Evolutionary conservation across 2,797 vertebrate species (phyloP).

Genomic region (Coregonus ussuriensis): DNA sequence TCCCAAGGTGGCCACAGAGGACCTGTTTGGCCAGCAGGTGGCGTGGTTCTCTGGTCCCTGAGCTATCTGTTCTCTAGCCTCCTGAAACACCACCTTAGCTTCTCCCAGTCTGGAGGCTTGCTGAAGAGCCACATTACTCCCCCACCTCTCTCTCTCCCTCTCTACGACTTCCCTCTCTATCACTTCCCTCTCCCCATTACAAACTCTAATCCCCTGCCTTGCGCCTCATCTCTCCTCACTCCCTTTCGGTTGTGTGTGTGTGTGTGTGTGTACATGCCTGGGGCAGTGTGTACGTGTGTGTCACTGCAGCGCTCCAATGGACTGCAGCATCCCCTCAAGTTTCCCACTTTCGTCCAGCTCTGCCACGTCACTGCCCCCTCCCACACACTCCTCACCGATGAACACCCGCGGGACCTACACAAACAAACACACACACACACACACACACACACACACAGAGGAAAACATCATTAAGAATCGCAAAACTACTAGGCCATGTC

Average conservation of each 20-base stretch:
- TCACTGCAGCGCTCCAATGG: constrained; percentile 80
- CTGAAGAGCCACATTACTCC: no score
- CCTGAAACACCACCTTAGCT: no score
- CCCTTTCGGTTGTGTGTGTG: neutral
- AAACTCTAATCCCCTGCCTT: no score
- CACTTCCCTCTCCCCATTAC: no score
- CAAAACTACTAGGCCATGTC: no score
- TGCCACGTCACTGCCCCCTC: constrained; percentile 80
- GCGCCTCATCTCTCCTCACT: neutral
- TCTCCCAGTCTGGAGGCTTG: neutral
- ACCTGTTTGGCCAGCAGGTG: neutral
- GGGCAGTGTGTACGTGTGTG: constrained; percentile 30
- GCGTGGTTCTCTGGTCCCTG: neutral
- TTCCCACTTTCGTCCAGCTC: constrained; percentile 72
- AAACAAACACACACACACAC: constrained; percentile 12
- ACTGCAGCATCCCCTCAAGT: constrained; percentile 71
- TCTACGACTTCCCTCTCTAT: no score
- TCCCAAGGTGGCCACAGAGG: neutral
- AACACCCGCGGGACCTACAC: constrained; percentile 86
- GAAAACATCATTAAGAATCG: neutral
- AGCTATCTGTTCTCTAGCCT: neutral
- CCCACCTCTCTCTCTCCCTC: no score
- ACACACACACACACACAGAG: constrained; percentile 7
- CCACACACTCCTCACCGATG: constrained; percentile 82
- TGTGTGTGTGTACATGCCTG: neutral